These are phyloP conservation scores for Eupelmus urozonus DNA, from an alignment of 2,888 invertebrate species.

Conservation along the genomic window DNA sequence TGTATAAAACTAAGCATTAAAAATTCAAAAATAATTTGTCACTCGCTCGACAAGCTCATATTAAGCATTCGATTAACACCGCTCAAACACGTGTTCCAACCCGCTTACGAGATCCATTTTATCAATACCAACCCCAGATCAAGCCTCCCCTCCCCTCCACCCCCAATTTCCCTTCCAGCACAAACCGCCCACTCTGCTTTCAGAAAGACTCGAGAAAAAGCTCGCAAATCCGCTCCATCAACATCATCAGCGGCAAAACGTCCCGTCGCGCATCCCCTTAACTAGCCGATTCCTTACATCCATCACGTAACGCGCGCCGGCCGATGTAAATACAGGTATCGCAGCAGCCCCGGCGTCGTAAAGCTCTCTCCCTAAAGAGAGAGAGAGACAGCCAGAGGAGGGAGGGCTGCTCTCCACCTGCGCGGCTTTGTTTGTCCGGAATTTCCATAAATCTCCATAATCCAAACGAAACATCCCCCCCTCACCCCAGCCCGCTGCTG, in stretches of 20 bases:
- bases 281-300: constrained; percentile 42
- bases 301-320: constrained; percentile 26
- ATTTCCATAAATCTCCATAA: constrained; percentile 69
- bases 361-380: background rate
- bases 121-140: too few species aligned
- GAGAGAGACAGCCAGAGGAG: background rate
- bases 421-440: constrained; percentile 62
- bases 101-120: background rate
- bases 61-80: too few species aligned
- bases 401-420: background rate
- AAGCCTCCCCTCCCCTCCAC: too few species aligned
- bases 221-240: too few species aligned
- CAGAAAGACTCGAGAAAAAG: too few species aligned
- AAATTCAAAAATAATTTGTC: too few species aligned
- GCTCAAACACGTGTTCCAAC: too few species aligned
- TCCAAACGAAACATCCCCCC: constrained; percentile 62
- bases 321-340: constrained; percentile 32
- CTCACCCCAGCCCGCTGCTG: background rate
- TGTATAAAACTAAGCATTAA: too few species aligned
- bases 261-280: background rate
- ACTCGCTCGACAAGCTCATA: too few species aligned
- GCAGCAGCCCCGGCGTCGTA: background rate
- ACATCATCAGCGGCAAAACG: too few species aligned
- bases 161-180: too few species aligned
- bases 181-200: background rate